Percentiles rank a stretch among this genome's conserved stretches.
phyloP scores from a whole-genome alignment of 2,888 invertebrate species.

The Peribatodes rhomboidaria region DNA sequence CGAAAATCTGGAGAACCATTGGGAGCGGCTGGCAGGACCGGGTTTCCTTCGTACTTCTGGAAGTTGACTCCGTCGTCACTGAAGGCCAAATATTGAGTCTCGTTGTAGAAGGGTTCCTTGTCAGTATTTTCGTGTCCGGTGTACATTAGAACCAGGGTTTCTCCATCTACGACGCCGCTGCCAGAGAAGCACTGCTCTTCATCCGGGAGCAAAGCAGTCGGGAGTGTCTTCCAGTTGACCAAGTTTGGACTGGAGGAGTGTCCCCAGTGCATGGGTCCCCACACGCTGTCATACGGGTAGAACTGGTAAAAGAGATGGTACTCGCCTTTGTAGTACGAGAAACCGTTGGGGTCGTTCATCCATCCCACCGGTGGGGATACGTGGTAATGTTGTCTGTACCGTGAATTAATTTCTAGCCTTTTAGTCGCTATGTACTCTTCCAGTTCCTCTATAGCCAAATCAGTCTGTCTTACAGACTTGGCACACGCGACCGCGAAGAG shows the following conservation, averaged over 20 bases:
- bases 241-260: conserved; percentile 79
- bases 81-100: conserved; percentile 75
- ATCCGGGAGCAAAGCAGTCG: conserved; percentile 81
- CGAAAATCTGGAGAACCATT: conserved; percentile 78
- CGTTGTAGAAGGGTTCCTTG: conserved; percentile 64
- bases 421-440: conserved; percentile 71
- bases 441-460: conserved; percentile 55
- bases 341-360: conserved; percentile 87
- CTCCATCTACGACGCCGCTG: conserved; percentile 73
- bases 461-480: conserved; percentile 50
- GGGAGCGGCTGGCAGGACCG: conserved; percentile 69
- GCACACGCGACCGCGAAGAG: conserved; percentile 51
- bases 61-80: conserved; percentile 77
- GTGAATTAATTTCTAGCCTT: conserved; percentile 66
- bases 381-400: conserved; percentile 75
- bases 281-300: conserved; percentile 77
- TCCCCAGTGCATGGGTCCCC: conserved; percentile 86
- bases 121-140: conserved; percentile 65
- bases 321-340: conserved; percentile 79
- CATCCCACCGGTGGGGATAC: conserved; percentile 80
- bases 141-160: conserved; percentile 72
- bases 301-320: conserved; percentile 86
- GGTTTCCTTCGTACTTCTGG: conserved; percentile 74
- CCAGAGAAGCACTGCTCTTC: conserved; percentile 80
- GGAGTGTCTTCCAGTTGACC: conserved; percentile 79